Evolutionary conservation across 53 echinoderm and acorn worm genomes (phyloP), one percentile per base, ranked within the genome.

Genomic region (Henricia sp.): DNA sequence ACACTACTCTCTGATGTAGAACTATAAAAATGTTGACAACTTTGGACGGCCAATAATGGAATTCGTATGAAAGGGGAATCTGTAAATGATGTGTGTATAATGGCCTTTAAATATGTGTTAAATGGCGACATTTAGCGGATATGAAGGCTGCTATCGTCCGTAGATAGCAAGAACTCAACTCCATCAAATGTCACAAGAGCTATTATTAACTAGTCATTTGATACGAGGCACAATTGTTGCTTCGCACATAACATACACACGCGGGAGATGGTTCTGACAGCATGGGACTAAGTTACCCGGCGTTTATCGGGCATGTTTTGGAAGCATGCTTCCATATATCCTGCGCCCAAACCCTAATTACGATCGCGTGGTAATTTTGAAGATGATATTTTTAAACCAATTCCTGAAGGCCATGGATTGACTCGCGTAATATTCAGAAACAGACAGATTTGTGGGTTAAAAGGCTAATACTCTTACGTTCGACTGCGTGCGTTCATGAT

Each of bases 201-300:
- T 76, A 76, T 76, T 76, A 76, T 76, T 76, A 76, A 58, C 76
- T 59, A 37, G 76, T 76, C 17, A 76, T 76, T 13, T 40, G 76
- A 76, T 76, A 40, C 42, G 26, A 23, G 52, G 73, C 73, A 50
- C 73, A 73, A 73, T 73, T 59, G 76, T 76, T 38, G 59, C 76
- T 59, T 76, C 41, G 27, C 76, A 57, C 56, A 76, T 76, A 76
- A 41, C 76, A n/a, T n/a, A n/a, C n/a, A n/a, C n/a, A 39, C 37
- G 37, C 37, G 67, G 67, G 32, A 9, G 67, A 39, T n/a, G n/a
- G 67, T 67, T 28, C 62, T 60, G 62, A 20, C 52, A 73, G 35
- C 73, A 36, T 32, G 73, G 11, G 53, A 44, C 44, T 44, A 44
- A 13, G 6, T 44, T 44, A 6, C 13, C 44, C 44, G 56, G 56